Base-by-base conservation (phyloP, 2,113 vertebrate species). In the Centropus unirufus region DNA sequence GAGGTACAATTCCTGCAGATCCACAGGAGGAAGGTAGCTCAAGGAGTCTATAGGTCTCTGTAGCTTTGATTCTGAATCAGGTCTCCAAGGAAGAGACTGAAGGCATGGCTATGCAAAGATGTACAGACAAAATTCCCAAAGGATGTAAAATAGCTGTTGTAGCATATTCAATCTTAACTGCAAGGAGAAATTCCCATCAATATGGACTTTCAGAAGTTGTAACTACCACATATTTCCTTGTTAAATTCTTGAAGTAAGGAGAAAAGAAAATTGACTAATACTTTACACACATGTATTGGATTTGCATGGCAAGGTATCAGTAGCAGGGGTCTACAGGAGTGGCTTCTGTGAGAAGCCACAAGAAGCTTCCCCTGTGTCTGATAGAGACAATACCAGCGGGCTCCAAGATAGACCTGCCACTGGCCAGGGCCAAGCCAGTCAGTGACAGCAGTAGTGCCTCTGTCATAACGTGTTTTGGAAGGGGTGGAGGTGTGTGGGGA, bases 381-480 rank as follows among this genome's bases (percentile, higher is more conserved):
- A 24, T 8, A 29, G 7, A 34, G 14, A 9, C 26, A n/a, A 16
- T n/a, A 13, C 8, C 59, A 52, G 36, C 30, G 2, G 2, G 11
- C 23, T 44, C 14, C 19, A 22, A 78, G 75, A n/a, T n/a, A n/a
- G n/a, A n/a, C n/a, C n/a, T n/a, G n/a, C n/a, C n/a, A n/a, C n/a
- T n/a, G n/a, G n/a, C n/a, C n/a, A n/a, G n/a, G n/a, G n/a, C n/a
- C n/a, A n/a, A n/a, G n/a, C 9, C 22, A 13, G 12, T 42, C 30
- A n/a, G 26, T 2, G 1, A 61, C 1, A 2, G 10, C 12, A 17
- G 5, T 22, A 52, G 17, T 0, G 1, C 13, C 30, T 64, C 29
- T 42, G 42, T 44, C 42, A 44, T 44, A 44, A 44, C 42, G 42
- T 44, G 42, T 44, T 44, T 44, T n/a, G n/a, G n/a, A n/a, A n/a